These are phyloP conservation scores for Oryzias javanicus DNA, from an alignment of 2,113 vertebrate species.

Conservation along the genomic window DNA sequence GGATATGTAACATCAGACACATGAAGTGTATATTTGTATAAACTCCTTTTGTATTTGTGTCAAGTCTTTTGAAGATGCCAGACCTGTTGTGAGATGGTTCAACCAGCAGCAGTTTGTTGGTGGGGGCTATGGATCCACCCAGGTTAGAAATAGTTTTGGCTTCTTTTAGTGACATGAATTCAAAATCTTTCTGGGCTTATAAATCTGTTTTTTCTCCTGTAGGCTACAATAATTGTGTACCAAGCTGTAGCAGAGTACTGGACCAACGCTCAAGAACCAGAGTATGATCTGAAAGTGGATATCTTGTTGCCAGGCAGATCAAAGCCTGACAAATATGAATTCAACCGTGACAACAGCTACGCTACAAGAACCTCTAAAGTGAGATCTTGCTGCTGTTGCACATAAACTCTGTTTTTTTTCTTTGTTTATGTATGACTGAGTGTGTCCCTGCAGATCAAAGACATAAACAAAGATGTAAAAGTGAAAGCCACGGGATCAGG, in stretches of 20 bases:
- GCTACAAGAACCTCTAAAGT: slow-evolving; percentile 74
- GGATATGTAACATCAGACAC: not conserved
- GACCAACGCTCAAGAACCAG: not conserved
- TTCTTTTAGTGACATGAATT: not conserved
- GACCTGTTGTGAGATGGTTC: slow-evolving; percentile 79
- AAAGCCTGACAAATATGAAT: not conserved
- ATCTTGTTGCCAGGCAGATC: slow-evolving; percentile 70
- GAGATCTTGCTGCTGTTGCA: not conserved
- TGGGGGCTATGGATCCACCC: slow-evolving; percentile 81
- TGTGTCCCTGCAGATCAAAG: slow-evolving; percentile 38
- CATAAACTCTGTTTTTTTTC: not conserved
- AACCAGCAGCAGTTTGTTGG: slow-evolving; percentile 71
- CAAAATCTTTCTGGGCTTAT: not conserved
- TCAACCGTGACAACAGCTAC: slow-evolving; percentile 55
- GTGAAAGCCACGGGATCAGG: slow-evolving; percentile 79
- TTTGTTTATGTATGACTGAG: not conserved
- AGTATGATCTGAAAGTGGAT: slow-evolving; percentile 73
- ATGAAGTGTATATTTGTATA: not conserved
- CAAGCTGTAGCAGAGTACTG: slow-evolving; percentile 85
- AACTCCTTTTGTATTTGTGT: not conserved
- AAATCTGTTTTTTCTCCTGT: not conserved
- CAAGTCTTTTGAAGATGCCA: slow-evolving; percentile 51
- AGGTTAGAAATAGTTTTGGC: slow-evolving; percentile 62
- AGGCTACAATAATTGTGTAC: slow-evolving; percentile 87
- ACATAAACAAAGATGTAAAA: slow-evolving; percentile 70